phyloP scores from a whole-genome alignment of 2,113 vertebrate genomes.

The Geococcyx californianus region DNA sequence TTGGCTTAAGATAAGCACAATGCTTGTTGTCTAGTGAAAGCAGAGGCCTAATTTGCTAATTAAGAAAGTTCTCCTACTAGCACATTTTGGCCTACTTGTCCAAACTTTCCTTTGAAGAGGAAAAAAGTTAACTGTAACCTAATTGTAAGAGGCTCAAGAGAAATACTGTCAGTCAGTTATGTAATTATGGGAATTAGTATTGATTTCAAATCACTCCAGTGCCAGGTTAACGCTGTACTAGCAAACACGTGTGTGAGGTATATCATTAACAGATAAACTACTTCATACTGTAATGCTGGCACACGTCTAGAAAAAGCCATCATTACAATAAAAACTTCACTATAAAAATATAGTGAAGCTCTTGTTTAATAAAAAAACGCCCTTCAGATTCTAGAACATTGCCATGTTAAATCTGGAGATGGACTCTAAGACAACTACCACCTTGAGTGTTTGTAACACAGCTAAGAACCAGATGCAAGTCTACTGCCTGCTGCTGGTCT shows the following conservation, averaged over 20 bases:
- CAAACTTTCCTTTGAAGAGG: constrained; percentile 8
- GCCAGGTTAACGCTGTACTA: background rate
- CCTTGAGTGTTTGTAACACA: background rate
- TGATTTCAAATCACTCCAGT: background rate
- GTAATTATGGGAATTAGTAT: constrained; percentile 6
- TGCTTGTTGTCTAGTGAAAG: background rate
- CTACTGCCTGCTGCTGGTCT: background rate
- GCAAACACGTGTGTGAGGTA: background rate
- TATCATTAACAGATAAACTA: background rate
- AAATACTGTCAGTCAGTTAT: constrained; percentile 6
- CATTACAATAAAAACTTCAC: background rate
- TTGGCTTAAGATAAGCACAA: background rate
- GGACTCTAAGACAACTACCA: background rate
- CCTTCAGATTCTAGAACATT: background rate
- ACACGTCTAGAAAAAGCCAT: background rate
- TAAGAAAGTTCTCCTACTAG: constrained; percentile 27
- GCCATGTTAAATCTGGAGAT: background rate
- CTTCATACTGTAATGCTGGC: background rate
- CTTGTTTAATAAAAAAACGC: background rate
- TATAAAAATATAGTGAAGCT: background rate
- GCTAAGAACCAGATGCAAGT: background rate
- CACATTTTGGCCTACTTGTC: constrained; percentile 73
- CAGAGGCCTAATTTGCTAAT: constrained; percentile 54
- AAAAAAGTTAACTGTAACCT: constrained; percentile 67
- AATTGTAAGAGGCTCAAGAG: constrained; percentile 57